Conservation (phyloP, 2,797 vertebrate species). For the Synanceia verrucosa region DNA sequence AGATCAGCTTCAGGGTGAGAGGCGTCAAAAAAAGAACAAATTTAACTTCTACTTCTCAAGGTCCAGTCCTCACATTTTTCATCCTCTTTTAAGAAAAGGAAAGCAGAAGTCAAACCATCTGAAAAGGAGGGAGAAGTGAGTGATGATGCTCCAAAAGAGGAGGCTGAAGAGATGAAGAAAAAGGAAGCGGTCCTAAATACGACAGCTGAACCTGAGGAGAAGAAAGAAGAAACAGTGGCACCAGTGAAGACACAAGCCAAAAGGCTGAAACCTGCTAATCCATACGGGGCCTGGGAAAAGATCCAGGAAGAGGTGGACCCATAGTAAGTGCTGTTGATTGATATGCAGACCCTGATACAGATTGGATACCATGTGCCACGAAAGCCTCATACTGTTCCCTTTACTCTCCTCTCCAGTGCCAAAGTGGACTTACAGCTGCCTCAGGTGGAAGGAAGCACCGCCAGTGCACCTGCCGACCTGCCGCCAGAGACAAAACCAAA, state of each 20-base stretch:
- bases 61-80: not conserved
- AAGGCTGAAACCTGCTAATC: slow-evolving; percentile 81
- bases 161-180: slow-evolving; percentile 24
- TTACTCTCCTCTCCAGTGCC: slow-evolving; percentile 75
- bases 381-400: not conserved
- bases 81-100: slow-evolving; percentile 69
- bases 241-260: slow-evolving; percentile 15
- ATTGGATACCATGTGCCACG: not conserved
- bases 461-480: slow-evolving; percentile 67
- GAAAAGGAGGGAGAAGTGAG: slow-evolving; percentile 32
- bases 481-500: slow-evolving; percentile 84
- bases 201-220: slow-evolving; percentile 50
- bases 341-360: not conserved
- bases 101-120: slow-evolving; percentile 46
- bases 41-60: not conserved
- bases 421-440: slow-evolving; percentile 92
- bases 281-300: slow-evolving; percentile 90
- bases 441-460: slow-evolving; percentile 71
- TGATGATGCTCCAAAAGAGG: slow-evolving; percentile 33
- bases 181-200: slow-evolving; percentile 25
- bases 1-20: slow-evolving; percentile 84
- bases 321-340: slow-evolving; percentile 60
- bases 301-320: slow-evolving; percentile 83
- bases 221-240: slow-evolving; percentile 33
- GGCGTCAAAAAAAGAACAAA: not conserved